Base-by-base conservation (phyloP, 2,797 vertebrate species). In the Squalus acanthias region DNA sequence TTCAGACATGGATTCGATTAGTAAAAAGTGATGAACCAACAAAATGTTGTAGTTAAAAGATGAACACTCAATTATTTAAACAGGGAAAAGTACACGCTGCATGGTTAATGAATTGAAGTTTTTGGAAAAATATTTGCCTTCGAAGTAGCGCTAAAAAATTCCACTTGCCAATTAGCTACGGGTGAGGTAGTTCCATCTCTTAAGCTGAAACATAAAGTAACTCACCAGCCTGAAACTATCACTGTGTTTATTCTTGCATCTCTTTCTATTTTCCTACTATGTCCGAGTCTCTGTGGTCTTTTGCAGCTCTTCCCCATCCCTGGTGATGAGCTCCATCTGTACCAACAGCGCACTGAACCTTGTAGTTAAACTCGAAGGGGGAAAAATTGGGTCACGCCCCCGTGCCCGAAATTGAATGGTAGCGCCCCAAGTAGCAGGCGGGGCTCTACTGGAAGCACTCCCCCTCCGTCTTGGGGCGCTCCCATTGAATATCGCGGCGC, bases 291-390 rank as follows among this genome's bases (percentile, higher is more conserved):
- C 72, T 72, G 24, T n/a, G 60, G 60, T 57, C 89, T n/a, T 63
- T 63, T 92, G 33, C 57, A 92, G 89, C 57, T 60, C 60, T 92
- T 65, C 50, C 29, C 89, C 33, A n/a, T 53, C 10, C 24, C 46
- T 67, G 69, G 24, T 95, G 69, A 95, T 26, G 46, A 95, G 93
- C n/a, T 95, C 46, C 69, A 72, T 95, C 93, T 72, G 69, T 95
- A 17, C 69, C 39, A 95, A 29, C 67, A 95, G 10, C 67, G 53
- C 93, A 95, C 69, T 95, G 24, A 70, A 53, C 26, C 4, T 72
- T 74, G 4, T 33, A 9, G 65, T 26, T 72, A 29, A 95, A 72
- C 53, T 39, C 39, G 39, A 39, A 39, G 39, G 39, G 39, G 39
- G 39, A 39, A 39, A 39, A 39, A 39, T 39, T 39, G 39, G 39